Conservation (phyloP, 2,888 invertebrate species). For the Nephrotoma flavescens region DNA sequence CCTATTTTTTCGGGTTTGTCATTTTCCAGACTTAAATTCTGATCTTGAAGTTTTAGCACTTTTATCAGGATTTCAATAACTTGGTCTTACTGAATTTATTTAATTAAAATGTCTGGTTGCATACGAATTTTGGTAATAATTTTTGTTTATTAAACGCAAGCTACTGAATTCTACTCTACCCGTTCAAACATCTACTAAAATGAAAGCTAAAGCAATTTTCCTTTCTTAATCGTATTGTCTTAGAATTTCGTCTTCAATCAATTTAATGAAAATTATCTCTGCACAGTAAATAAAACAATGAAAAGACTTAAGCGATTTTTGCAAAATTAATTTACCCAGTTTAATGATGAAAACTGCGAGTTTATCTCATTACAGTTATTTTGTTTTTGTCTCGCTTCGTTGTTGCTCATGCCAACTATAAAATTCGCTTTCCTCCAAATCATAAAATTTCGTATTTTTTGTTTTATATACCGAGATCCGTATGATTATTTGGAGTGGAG, state of each 20-base stretch:
- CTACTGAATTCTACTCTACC: no score
- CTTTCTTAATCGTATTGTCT: no score
- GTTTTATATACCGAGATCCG: not conserved
- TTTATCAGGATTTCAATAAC: no score
- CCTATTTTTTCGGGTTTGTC: accelerated
- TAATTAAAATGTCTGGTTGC: no score
- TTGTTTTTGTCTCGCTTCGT: not conserved
- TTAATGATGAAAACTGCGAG: not conserved
- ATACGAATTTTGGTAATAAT: no score
- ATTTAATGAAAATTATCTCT: not conserved
- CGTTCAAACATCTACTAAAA: no score
- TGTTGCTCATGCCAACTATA: not conserved
- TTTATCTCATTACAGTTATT: not conserved
- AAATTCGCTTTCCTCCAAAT: not conserved
- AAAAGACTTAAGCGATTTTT: not conserved
- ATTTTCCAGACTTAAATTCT: no score
- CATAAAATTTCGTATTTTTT: not conserved
- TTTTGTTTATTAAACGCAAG: no score
- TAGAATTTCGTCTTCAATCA: no score
- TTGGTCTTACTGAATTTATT: no score
- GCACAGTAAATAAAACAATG: not conserved
- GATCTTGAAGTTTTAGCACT: no score
- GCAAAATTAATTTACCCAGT: not conserved
- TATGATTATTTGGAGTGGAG: not conserved
- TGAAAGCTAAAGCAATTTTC: no score